Percentiles rank a stretch among this genome's conserved stretches.
These are phyloP conservation scores for Esox lucius DNA, from an alignment of 2,797 vertebrate species.

Conservation along the genomic window DNA sequence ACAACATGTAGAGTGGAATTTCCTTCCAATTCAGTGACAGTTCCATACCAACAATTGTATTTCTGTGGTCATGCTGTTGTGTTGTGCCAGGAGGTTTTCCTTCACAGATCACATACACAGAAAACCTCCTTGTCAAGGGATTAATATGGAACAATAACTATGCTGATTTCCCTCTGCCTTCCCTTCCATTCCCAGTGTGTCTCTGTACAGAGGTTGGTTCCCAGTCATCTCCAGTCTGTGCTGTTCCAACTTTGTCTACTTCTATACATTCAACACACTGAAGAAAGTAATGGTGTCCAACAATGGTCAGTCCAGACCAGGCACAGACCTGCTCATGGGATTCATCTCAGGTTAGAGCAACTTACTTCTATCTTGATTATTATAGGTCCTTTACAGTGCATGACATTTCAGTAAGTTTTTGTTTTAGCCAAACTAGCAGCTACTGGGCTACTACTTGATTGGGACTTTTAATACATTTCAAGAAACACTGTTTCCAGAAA, in stretches of 20 bases:
- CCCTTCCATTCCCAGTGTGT: conserved; percentile 57
- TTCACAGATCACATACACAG: background rate
- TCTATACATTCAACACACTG: conserved; percentile 82
- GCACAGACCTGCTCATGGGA: conserved; percentile 78
- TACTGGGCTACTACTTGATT: too few relatives aligned
- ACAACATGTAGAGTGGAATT: background rate
- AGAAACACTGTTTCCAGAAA: too few relatives aligned
- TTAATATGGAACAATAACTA: background rate
- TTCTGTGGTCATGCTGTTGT: background rate
- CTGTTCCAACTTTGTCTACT: conserved; percentile 86
- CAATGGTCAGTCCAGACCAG: conserved; percentile 52
- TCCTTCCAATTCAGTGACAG: background rate
- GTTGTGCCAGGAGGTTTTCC: background rate
- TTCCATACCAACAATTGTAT: background rate
- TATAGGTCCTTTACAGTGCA: too few relatives aligned
- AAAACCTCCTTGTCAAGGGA: background rate
- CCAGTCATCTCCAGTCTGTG: conserved; percentile 83
- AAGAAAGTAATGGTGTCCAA: conserved; percentile 61
- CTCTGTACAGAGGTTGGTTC: conserved; percentile 83
- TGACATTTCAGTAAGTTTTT: too few relatives aligned
- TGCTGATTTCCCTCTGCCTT: background rate
- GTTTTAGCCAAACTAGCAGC: too few relatives aligned
- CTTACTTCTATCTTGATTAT: background rate
- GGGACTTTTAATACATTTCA: too few relatives aligned
- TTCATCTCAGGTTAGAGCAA: conserved; percentile 70